Evolutionary conservation across 2,113 vertebrate species (phyloP).

Genomic region (Pagrus major): DNA sequence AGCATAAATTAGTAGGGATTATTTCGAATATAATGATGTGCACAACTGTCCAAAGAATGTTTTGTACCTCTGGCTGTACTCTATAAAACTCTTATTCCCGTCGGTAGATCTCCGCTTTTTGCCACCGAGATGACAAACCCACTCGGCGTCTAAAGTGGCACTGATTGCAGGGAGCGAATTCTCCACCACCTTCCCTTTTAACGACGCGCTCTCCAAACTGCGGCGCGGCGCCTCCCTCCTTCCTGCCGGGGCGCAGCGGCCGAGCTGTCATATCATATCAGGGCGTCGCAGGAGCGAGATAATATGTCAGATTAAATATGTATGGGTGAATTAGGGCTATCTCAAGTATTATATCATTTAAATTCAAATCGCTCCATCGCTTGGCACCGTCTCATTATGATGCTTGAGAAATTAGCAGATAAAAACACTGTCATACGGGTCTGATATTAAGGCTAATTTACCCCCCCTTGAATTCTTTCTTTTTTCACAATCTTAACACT

Average conservation of each 20-base stretch:
- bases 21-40: no score
- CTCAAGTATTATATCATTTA: constrained; percentile 87
- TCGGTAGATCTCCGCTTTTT: constrained; percentile 4
- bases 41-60: neutral
- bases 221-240: constrained; percentile 41
- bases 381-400: constrained; percentile 81
- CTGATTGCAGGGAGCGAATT: constrained; percentile 65
- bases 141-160: constrained; percentile 51
- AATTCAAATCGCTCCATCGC: constrained; percentile 86
- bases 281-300: constrained; percentile 78
- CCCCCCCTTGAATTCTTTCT: constrained; percentile 60
- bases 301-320: constrained; percentile 88
- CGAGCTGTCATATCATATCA: constrained; percentile 78
- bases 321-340: constrained; percentile 85
- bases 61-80: neutral
- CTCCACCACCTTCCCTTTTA: constrained; percentile 64
- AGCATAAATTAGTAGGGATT: neutral
- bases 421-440: constrained; percentile 80
- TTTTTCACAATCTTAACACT: constrained; percentile 47
- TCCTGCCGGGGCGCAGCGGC: constrained; percentile 54
- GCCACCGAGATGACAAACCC: constrained; percentile 12
- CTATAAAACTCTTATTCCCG: neutral
- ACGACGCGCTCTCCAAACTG: constrained; percentile 32
- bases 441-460: constrained; percentile 79
- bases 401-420: constrained; percentile 83